These are phyloP conservation scores for Pheosia gnoma DNA, from an alignment of 2,888 invertebrate genomes.

Conservation along the genomic window DNA sequence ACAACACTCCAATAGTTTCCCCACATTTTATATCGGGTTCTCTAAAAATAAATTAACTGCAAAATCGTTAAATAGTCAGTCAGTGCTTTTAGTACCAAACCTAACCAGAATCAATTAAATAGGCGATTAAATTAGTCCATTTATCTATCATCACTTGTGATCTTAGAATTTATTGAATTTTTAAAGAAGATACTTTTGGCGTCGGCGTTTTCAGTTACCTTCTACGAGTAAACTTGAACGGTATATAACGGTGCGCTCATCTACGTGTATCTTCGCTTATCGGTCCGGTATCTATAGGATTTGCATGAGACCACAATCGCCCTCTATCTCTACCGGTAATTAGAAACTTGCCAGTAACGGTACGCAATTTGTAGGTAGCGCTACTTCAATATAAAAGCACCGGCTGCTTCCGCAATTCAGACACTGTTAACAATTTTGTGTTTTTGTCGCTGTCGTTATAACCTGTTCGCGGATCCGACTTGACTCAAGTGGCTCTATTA, in stretches of 20 bases:
- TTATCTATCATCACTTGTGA: too few relatives aligned
- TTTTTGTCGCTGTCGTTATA: constrained; percentile 13
- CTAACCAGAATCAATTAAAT: too few relatives aligned
- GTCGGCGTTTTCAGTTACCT: neutral
- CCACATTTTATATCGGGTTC: too few relatives aligned
- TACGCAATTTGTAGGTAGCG: constrained; percentile 62
- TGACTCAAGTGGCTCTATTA: constrained; percentile 4
- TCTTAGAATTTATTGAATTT: neutral
- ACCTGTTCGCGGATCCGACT: constrained; percentile 14
- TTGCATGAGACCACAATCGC: constrained; percentile 77
- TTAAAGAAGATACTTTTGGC: neutral
- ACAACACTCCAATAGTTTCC: constrained; percentile 1
- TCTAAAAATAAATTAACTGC: too few relatives aligned
- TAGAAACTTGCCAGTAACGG: constrained; percentile 78
- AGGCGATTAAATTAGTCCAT: too few relatives aligned
- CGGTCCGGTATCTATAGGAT: constrained; percentile 63
- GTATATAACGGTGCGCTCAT: constrained; percentile 37
- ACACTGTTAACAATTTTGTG: constrained; percentile 19
- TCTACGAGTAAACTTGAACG: neutral
- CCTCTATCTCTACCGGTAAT: constrained; percentile 73
- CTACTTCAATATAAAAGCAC: constrained; percentile 49
- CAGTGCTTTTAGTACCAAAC: too few relatives aligned
- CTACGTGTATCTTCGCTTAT: constrained; percentile 48
- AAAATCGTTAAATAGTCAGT: too few relatives aligned
- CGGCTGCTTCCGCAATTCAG: constrained; percentile 37